Conservation (phyloP, 2,888 invertebrate species). For the Dioctria rufipes region DNA sequence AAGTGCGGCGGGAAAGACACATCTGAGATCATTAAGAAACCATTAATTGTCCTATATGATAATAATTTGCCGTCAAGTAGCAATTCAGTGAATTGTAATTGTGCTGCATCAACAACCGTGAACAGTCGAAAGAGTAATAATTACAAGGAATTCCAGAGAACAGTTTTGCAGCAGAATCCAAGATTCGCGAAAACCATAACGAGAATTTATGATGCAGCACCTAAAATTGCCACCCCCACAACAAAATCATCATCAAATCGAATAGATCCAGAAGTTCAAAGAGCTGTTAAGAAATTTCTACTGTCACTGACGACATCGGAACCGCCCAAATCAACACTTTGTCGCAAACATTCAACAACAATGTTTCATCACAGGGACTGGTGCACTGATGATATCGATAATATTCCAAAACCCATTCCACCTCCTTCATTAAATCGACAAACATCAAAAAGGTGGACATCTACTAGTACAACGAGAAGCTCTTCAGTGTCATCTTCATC, state of each 20-base stretch:
- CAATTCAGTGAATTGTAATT: conserved; percentile 18
- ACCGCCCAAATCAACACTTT: not conserved
- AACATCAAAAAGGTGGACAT: conserved; percentile 10
- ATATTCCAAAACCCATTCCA: too few species aligned
- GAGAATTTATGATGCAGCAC: conserved; percentile 40
- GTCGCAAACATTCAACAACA: not conserved
- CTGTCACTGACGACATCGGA: not conserved
- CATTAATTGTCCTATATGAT: conserved; percentile 16
- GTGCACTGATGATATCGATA: not conserved
- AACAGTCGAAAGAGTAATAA: not conserved
- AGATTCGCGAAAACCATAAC: conserved; percentile 20
- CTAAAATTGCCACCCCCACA: not conserved
- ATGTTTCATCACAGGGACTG: not conserved
- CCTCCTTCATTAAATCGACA: conserved; percentile 3
- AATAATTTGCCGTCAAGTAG: conserved; percentile 19
- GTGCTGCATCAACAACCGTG: not conserved
- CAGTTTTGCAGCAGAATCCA: conserved; percentile 13
- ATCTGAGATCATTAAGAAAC: conserved; percentile 3
- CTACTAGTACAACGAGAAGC: not conserved
- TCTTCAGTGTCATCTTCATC: conserved; percentile 8
- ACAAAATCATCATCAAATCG: conserved; percentile 15
- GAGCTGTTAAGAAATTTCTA: conserved; percentile 42
- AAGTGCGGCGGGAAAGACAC: not conserved
- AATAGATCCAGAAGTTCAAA: conserved; percentile 16
- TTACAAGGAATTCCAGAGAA: not conserved